Evolutionary conservation across 2,797 vertebrate species (phyloP), one percentile per base, ranked within the genome.

Genomic region (Fistularia tabacaria): DNA sequence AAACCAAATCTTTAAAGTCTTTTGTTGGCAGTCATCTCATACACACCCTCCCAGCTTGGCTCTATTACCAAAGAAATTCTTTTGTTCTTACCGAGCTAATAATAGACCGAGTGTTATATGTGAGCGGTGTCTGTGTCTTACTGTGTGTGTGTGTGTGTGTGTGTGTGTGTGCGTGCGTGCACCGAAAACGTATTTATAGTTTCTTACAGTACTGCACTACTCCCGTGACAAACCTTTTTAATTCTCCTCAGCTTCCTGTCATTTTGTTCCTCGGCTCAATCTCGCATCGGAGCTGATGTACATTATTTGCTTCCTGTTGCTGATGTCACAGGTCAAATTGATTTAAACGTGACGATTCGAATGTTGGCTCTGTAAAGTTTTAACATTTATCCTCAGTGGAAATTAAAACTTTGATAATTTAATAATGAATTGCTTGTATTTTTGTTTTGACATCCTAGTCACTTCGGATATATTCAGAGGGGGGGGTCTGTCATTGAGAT

Each of bases 221-320:
- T 88, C 76, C 78, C 87, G 84, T 83, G 80, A 87, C 88, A 91
- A 92, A 91, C 85, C n/a, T n/a, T 88, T 92, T 93, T 91, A 64
- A 94, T 94, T 94, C 91, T 90, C 84, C 77, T 90, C 87, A 81
- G 90, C 91, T 93, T 96, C 93, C 94, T 91, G 90, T 94, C 90
- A 92, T 93, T 93, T 90, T 64, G 49, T 14, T 69, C 57, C 48
- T 41, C 61, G 46, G 49, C 69, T 66, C 42, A 46, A 66, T 50
- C 52, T 72, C 38, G 53, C 41, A 14, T 70, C 25, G 25, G 25
- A 25, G 2, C 25, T 25, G 25, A 10, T 40, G 38, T 13, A 14
- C 44, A 46, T 3, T 10, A 40, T 40, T 40, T 40, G 7, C 8
- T 40, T 25, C 25, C 25, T 25, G 25, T 25, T 5, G 25, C 5